Base-by-base conservation (phyloP, 2,888 invertebrate species). In the Ommatoiulus sabulosus region DNA sequence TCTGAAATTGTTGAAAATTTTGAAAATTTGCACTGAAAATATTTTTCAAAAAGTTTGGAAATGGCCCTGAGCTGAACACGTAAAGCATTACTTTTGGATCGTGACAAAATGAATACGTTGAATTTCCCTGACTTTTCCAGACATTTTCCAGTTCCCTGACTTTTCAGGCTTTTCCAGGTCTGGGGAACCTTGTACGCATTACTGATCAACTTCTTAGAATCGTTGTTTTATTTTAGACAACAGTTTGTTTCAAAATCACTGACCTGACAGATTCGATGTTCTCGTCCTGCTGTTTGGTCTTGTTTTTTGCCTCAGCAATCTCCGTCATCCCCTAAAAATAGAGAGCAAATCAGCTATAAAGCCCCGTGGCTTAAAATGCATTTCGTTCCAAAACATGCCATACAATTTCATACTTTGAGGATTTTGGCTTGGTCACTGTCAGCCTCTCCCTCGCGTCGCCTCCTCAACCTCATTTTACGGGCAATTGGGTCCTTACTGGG, bases 401-500 rank as follows among this genome's bases (percentile, higher is more conserved):
- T 5, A 12, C 8, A 43, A 80, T 24, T 17, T 20, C 0, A 35
- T 89, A 89, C 95, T 96, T 93, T 97, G 3, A 98, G 94, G 91
- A 98, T 97, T 93, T 98, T 97, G 0, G 96, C 96, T 93, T 96
- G 96, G 92, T 96, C 96, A 91, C 96, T 96, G 91, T 97, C 97
- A 90, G 96, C 97, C 92, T 95, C 96, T 90, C 95, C 95, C 89
- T 96, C 94, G 91, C 97, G 94, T 46, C 96, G 94, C 90, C 97
- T 95, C 80, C 98, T 94, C 44, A 98, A 93, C 5, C 98, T 95
- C 93, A 98, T 95, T 93, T 98, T 98, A 48, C 99, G 95, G 0
- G 99, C 98, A 91, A 98, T 97, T 3, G 99, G 97, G 94, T 99
- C 99, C 92, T 96, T 97, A 91, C 94, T 92, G 52, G 95, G 94